Evolutionary conservation across 2,888 invertebrate genomes (phyloP).

Genomic region (Antheraea assamensis): DNA sequence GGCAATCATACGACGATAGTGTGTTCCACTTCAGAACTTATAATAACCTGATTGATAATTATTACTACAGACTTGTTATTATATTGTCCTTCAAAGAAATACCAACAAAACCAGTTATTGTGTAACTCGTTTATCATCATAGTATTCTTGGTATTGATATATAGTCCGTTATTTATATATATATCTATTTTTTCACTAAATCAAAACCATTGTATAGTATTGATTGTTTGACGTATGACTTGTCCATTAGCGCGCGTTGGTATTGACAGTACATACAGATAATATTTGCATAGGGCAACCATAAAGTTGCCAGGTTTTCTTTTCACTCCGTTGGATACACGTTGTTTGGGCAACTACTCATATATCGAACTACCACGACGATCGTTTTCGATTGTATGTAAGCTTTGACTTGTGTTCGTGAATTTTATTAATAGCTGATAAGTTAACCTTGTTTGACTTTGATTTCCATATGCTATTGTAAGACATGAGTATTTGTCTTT

Average conservation of each 20-base stretch:
- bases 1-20: neutral
- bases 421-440: neutral
- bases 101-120: neutral
- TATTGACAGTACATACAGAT: neutral
- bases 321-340: neutral
- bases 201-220: neutral
- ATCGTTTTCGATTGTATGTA: neutral
- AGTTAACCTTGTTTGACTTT: neutral
- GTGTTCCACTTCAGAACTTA: neutral
- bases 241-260: neutral
- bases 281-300: neutral
- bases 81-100: neutral
- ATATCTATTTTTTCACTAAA: neutral
- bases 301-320: neutral
- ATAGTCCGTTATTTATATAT: neutral
- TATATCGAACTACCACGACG: neutral
- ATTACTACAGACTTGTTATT: neutral
- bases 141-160: neutral
- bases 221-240: neutral
- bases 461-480: neutral
- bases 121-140: neutral
- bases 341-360: neutral
- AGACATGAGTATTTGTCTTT: neutral
- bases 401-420: neutral
- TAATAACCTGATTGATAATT: neutral